These are phyloP conservation scores for Pyrrhia umbra DNA, from an alignment of 2,888 invertebrate species.

Conservation along the genomic window DNA sequence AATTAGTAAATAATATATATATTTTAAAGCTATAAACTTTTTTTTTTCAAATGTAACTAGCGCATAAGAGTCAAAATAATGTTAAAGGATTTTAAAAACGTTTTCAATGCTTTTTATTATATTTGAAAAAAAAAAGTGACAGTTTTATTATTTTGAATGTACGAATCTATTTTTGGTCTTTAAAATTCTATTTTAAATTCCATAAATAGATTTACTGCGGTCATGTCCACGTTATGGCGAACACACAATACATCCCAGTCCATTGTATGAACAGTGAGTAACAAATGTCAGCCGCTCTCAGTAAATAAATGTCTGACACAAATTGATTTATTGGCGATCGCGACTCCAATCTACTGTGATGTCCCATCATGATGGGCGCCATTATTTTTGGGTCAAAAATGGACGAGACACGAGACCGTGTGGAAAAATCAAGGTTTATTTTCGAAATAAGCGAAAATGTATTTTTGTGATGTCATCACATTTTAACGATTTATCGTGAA, in stretches of 20 bases:
- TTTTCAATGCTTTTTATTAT: too few relatives aligned
- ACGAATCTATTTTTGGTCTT: too few relatives aligned
- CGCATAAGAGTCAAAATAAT: too few relatives aligned
- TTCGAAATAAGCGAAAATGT: constrained; percentile 21
- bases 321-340: constrained; percentile 77
- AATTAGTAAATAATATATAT: too few relatives aligned
- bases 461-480: neutral
- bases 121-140: too few relatives aligned
- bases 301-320: constrained; percentile 76
- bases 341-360: constrained; percentile 67
- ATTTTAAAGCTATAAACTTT: too few relatives aligned
- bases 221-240: constrained; percentile 54
- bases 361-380: constrained; percentile 64
- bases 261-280: constrained; percentile 55
- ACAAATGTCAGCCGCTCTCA: constrained; percentile 74
- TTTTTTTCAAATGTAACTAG: too few relatives aligned
- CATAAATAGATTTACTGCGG: neutral
- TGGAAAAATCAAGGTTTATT: constrained; percentile 5
- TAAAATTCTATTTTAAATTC: neutral
- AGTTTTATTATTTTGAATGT: too few relatives aligned
- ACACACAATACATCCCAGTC: constrained; percentile 26
- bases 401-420: constrained; percentile 31
- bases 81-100: too few relatives aligned
- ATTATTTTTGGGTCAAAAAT: constrained; percentile 62
- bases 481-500: neutral